These are phyloP conservation scores for Drosophila guanche DNA, from an alignment of 1,140 invertebrate species.

Conservation along the genomic window DNA sequence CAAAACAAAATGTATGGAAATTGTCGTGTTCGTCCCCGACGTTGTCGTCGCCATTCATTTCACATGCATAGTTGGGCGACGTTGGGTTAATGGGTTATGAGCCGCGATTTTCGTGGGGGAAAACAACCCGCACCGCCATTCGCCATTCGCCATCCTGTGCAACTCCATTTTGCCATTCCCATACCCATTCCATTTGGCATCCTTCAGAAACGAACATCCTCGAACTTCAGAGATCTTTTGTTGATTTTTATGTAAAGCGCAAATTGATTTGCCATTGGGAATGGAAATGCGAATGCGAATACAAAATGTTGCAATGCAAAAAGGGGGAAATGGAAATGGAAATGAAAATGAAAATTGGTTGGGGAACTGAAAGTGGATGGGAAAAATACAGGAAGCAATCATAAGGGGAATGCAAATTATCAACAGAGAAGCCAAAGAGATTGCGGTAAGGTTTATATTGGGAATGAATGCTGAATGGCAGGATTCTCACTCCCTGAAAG, in stretches of 20 bases:
- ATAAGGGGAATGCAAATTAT: constrained; percentile 4
- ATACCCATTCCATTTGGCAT: constrained; percentile 1
- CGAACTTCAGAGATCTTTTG: constrained; percentile 47
- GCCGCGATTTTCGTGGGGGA: constrained; percentile 63
- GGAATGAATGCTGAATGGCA: no score
- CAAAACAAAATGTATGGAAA: constrained; percentile 70
- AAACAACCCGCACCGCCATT: constrained; percentile 1
- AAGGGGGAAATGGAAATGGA: constrained; percentile 5
- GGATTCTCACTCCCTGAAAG: no score
- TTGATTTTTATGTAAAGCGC: constrained; percentile 71
- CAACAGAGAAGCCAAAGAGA: no score
- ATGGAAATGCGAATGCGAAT: constrained; percentile 21
- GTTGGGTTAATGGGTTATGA: constrained; percentile 77
- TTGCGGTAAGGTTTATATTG: no score
- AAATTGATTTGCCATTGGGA: constrained; percentile 73
- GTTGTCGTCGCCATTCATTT: constrained; percentile 27
- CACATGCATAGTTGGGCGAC: constrained; percentile 56
- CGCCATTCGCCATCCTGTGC: background rate
- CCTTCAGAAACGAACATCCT: constrained; percentile 10
- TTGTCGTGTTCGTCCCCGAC: constrained; percentile 26
- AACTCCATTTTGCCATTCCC: constrained; percentile 5
- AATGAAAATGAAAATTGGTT: background rate
- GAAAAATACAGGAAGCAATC: background rate
- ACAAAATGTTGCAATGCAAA: constrained; percentile 1
- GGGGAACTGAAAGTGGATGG: background rate